Evolutionary conservation across 2,113 vertebrate species (phyloP), one percentile per base, ranked within the genome.

Genomic region (Aspidoscelis tigris): DNA sequence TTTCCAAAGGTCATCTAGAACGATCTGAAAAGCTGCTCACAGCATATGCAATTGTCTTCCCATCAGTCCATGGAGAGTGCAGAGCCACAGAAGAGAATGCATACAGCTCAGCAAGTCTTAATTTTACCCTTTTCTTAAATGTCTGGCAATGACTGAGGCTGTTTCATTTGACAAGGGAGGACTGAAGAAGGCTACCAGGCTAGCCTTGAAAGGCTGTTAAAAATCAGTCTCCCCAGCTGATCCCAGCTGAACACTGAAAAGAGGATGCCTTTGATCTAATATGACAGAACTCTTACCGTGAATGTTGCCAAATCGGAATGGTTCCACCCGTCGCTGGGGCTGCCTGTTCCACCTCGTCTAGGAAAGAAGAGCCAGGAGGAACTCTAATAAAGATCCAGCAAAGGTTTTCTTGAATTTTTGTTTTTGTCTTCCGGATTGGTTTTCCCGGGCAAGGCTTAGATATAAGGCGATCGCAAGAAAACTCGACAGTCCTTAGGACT

Each of bases 221-320:
- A 58, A 58, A 65, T 16, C 7, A 71, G n/a, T 14, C 50, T 47
- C 22, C 47, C 14, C 12, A 70, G 39, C n/a, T 53, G 12, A 4
- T 26, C 41, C 55, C 82, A 18, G 9, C 1, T 12, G 6, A 44
- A 1, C 0, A 0, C 26, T 1, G 1, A 16, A 79, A 26, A 71
- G 7, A 58, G 68, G 76, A 43, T 0, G 8, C n/a, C 33, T 80
- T 79, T 58, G 18, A 72, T 14, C 76, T 72, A 33, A 81, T 2
- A 0, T 1, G 0, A 33, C 5, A 47, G 41, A 55, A 43, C 12
- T 84, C 93, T 88, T 92, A 94, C 93, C 93, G 83, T 94, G 87
- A 68, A 21, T 22, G 76, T 9, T 69, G 50, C 76, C 76, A 75
- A 22, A 3, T 0, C 26, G 6, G 74, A 14, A 4, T n/a, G 82